Base-by-base conservation (phyloP, 1,140 invertebrate species). In the Gonioctena quinquepunctata region DNA sequence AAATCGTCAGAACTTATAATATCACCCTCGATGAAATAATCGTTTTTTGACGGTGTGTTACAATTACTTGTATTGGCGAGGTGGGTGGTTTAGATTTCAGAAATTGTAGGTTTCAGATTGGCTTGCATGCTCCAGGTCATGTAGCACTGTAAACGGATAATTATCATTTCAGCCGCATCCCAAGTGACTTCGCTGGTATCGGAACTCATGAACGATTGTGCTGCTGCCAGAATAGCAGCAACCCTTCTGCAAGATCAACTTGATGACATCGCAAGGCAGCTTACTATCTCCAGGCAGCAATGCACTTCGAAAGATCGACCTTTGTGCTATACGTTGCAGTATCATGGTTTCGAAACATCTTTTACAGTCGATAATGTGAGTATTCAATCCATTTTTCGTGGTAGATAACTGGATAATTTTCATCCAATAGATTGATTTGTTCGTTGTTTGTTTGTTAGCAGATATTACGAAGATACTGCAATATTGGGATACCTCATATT, bases 311-410 rank as follows among this genome's bases (percentile, higher is more conserved):
- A 87, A 71, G 90, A 91, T 78, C 82, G 86, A 54, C 84, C 87
- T 11, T 84, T 91, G 2, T 92, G 90, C 79, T 89, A 90, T 25
- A 89, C 89, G 7, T 83, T 91, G 33, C 88, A 90, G 72, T 86
- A 88, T 11, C 83, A 87, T 27, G 87, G 87, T 18, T 80, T 91
- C 60, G 86, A 77, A 28, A 68, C 78, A 8, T 62, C 66, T 7
- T 74, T 77, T 13, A 56, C 70, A 5, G 28, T 75, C n/a, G 72
- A 76, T 27, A 76, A 79, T 57, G 80, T 81, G 76, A 77, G 75
- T 74, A 23, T 50, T 6, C 22, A 23, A n/a, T 6, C 33, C 6
- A 42, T 18, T 23, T 27, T n/a, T 66, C 19, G n/a, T n/a, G n/a
- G n/a, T n/a, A n/a, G n/a, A n/a, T n/a, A n/a, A n/a, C n/a, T n/a